phyloP scores from a whole-genome alignment of 2,888 invertebrate species.

The Drepana falcataria region DNA sequence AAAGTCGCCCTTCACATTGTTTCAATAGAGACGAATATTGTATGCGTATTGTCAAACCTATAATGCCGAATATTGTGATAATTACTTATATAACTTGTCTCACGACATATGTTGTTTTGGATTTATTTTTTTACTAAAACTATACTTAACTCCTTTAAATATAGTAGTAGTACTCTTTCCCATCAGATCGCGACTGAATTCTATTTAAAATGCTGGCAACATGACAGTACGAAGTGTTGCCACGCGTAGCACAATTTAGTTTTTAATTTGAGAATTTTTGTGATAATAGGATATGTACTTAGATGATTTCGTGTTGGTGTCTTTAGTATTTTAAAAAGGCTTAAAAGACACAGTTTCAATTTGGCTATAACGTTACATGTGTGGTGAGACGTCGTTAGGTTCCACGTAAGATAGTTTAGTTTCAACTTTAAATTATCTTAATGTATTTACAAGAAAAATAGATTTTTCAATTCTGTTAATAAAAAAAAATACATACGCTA shows the following conservation, averaged over 20 bases:
- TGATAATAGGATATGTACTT: slow-evolving; percentile 72
- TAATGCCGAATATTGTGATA: slow-evolving; percentile 19
- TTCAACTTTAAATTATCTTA: slow-evolving; percentile 36
- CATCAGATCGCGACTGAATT: slow-evolving; percentile 66
- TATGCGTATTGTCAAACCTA: slow-evolving; percentile 12
- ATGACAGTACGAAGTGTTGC: slow-evolving; percentile 32
- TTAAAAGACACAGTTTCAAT: slow-evolving; percentile 53
- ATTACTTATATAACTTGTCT: slow-evolving; percentile 56
- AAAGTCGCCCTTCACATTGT: neutral
- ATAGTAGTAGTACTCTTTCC: slow-evolving; percentile 64
- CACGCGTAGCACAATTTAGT: slow-evolving; percentile 66
- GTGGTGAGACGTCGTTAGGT: slow-evolving; percentile 77
- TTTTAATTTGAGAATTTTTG: slow-evolving; percentile 59
- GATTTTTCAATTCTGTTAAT: slow-evolving; percentile 7
- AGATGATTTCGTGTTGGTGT: slow-evolving; percentile 40
- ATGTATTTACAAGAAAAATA: slow-evolving; percentile 10
- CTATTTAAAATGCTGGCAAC: slow-evolving; percentile 42
- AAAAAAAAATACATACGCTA: slow-evolving; percentile 23
- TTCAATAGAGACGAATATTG: neutral
- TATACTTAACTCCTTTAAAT: slow-evolving; percentile 37
- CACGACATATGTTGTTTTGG: slow-evolving; percentile 74
- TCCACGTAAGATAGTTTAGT: slow-evolving; percentile 46
- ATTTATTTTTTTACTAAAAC: slow-evolving; percentile 22
- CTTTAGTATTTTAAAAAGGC: slow-evolving; percentile 36
- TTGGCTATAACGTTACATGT: slow-evolving; percentile 69